phyloP scores from a whole-genome alignment of 30 jellyfish, hydroid and myxozoan species.

The Pelagia noctiluca region DNA sequence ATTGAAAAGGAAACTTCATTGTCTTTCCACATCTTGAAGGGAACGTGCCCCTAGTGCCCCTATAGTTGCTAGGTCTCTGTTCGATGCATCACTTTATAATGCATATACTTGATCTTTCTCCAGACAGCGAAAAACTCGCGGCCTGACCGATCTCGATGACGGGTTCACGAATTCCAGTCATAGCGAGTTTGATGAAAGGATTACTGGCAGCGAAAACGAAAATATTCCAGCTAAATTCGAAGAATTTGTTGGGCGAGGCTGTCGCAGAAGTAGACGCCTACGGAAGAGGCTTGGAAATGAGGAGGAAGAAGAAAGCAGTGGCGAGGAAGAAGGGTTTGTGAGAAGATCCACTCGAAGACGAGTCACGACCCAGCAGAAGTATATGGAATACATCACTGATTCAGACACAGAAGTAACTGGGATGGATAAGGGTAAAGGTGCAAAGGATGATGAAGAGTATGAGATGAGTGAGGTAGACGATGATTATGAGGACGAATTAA shows the following conservation, averaged over 20 bases:
- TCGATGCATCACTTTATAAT: background rate
- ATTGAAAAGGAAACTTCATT: no score
- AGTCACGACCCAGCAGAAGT: conserved; percentile 34
- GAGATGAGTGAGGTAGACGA: conserved; percentile 75
- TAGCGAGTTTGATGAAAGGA: conserved; percentile 49
- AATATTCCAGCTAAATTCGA: background rate
- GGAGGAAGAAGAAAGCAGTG: conserved; percentile 45
- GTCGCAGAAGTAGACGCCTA: conserved; percentile 78
- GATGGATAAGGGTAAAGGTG: conserved; percentile 13
- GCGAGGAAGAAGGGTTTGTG: conserved; percentile 70
- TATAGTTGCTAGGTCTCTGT: conserved; percentile 1
- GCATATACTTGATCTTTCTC: background rate
- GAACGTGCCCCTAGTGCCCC: background rate
- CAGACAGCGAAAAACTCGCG: conserved; percentile 48
- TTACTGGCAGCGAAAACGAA: conserved; percentile 13
- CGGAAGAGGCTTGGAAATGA: conserved; percentile 46
- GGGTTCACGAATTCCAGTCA: conserved; percentile 37
- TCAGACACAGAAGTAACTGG: conserved; percentile 45
- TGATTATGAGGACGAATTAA: conserved; percentile 57
- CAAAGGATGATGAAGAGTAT: conserved; percentile 65
- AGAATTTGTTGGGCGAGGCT: conserved; percentile 45
- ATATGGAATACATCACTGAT: conserved; percentile 61
- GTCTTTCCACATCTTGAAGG: no score
- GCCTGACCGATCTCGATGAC: conserved; percentile 59
- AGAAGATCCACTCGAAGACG: conserved; percentile 61